Evolutionary conservation across 2,113 vertebrate species (phyloP), one percentile per base, ranked within the genome.

Genomic region (Phodopus roborovskii): DNA sequence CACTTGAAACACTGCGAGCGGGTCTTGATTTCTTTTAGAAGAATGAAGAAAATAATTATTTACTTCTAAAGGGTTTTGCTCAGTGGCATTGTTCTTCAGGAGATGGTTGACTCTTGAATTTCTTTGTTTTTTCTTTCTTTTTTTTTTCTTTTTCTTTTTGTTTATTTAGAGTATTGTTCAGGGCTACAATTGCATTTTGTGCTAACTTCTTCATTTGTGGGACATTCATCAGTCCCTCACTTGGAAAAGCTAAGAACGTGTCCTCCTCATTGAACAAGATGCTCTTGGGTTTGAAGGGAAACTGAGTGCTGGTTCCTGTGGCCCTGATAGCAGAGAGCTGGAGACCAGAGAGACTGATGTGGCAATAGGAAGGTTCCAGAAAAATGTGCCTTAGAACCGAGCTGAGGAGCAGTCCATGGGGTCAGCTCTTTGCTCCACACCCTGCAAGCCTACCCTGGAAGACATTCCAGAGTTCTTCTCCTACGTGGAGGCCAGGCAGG

Each of bases 21-120:
- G 39, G 58, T 62, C 58, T 84, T 84, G 81, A 64, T 56, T 56
- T 22, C 60, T 94, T 88, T 75, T 78, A 87, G 96, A 81, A 87
- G 86, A 97, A 96, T 50, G 19, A 91, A 93, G 93, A 92, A 94
- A 97, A 96, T 88, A 96, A 97, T 97, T 88, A 94, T 5, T 16
- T 33, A n/a, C 90, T 94, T 95, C 79, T 97, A 85, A 97, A 95
- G 96, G 89, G 89, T 94, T 92, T 93, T 75, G n/a, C 87, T 82
- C 70, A 16, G 39, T 56, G 79, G 64, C 62, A 75, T 73, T 71
- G 70, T 74, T 89, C 53, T 89, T 75, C 3, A 0, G 28, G 36
- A 58, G 53, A 88, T 42, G 20, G 42, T 66, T 68, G 68, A 70
- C 53, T 92, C 95, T 81, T 60, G 60, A 48, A 56, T 77, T 78